Conservation (phyloP, 2,797 vertebrate species). For the Artibeus lituratus region DNA sequence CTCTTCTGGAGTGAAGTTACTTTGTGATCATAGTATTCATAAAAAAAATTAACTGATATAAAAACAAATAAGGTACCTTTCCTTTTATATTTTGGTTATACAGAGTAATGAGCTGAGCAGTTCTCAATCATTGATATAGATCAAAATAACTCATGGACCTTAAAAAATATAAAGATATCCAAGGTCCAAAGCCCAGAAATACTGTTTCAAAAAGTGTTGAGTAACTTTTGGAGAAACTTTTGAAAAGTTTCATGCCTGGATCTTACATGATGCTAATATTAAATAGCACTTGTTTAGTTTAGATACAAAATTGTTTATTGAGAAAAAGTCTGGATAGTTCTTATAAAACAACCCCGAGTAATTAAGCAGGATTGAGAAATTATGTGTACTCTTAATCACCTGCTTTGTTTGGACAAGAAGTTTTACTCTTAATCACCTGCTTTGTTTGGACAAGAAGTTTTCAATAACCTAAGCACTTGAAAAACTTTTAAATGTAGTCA, state of each 20-base stretch:
- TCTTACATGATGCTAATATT: not conserved
- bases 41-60: not conserved
- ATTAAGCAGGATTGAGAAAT: slow-evolving; percentile 17
- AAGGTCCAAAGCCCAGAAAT: not conserved
- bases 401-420: not conserved
- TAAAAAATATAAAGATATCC: not conserved
- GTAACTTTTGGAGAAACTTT: not conserved
- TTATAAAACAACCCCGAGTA: not conserved
- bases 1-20: not conserved
- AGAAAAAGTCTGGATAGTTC: not conserved
- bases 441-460: slow-evolving; percentile 14
- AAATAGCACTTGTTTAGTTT: not conserved
- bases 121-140: not conserved
- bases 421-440: not conserved
- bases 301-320: not conserved
- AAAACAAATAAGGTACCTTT: not conserved
- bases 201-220: not conserved
- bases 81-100: not conserved
- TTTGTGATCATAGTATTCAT: not conserved
- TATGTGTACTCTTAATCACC: not conserved
- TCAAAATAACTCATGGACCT: not conserved
- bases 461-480: not conserved
- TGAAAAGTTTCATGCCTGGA: not conserved
- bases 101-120: not conserved
- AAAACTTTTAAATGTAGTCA: slow-evolving; percentile 22